Evolutionary conservation across 2,797 vertebrate genomes (phyloP).

Genomic region (Cryptoprocta ferox): DNA sequence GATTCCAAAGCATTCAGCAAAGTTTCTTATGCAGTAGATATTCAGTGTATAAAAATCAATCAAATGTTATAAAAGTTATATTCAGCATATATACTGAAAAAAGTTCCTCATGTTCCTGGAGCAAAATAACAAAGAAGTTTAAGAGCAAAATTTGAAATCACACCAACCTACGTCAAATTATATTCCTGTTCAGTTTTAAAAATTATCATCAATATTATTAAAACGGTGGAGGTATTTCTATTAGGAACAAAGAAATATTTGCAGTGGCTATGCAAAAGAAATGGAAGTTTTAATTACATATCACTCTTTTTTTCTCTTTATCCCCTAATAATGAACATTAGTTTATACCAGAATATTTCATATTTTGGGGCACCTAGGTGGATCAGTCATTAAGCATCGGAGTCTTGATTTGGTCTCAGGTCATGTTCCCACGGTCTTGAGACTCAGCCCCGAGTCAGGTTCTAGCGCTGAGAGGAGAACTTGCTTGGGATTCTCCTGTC

Average conservation of each 20-base stretch:
- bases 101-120: neutral
- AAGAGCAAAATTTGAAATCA: neutral
- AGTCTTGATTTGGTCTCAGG: no score
- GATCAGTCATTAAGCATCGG: no score
- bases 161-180: neutral
- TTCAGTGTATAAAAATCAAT: neutral
- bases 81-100: neutral
- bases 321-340: neutral
- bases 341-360: neutral
- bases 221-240: neutral
- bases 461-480: no score
- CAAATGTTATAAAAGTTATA: neutral
- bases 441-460: no score
- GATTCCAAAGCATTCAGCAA: neutral
- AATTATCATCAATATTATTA: neutral
- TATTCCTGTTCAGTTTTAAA: neutral
- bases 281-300: neutral
- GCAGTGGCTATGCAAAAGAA: neutral
- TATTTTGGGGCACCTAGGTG: neutral
- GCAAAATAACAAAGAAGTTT: neutral
- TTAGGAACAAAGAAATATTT: neutral
- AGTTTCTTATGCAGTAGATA: neutral
- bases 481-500: no score
- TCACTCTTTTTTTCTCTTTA: neutral
- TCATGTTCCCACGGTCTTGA: no score